A percentile compares a stretch with the other conserved stretches of the same genome.
Conservation (phyloP, 2,888 invertebrate genomes). For the Eugnorisma glareosa region DNA sequence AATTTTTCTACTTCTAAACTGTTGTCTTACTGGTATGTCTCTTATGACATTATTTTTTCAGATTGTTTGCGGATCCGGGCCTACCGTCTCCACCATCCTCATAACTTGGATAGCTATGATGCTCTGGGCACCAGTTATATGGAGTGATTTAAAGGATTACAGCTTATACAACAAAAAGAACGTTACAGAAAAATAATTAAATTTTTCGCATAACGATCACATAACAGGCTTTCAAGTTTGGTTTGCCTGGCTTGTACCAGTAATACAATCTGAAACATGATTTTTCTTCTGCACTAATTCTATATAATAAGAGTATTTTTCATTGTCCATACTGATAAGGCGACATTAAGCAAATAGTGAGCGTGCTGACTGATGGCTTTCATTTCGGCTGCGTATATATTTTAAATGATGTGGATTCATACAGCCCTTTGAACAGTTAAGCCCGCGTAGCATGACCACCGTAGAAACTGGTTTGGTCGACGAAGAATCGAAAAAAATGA, state of each 20-base stretch:
- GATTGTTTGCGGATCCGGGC: constrained; percentile 79
- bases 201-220: background rate
- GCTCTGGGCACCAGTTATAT: constrained; percentile 79
- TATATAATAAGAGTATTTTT: background rate
- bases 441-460: too few relatives aligned
- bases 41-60: constrained; percentile 66
- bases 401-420: background rate
- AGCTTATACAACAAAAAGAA: too few relatives aligned
- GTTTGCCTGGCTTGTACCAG: background rate
- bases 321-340: background rate
- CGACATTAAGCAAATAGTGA: background rate
- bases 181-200: too few relatives aligned
- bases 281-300: background rate
- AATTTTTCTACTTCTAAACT: too few relatives aligned
- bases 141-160: constrained; percentile 72
- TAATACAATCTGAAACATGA: background rate
- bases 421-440: background rate
- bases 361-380: background rate
- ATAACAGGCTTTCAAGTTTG: background rate
- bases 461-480: too few relatives aligned
- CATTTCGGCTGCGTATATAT: background rate
- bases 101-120: constrained; percentile 73
- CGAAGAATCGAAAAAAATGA: too few relatives aligned
- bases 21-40: background rate
- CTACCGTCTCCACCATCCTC: constrained; percentile 73